These are phyloP conservation scores for Melanophora roralis DNA, from an alignment of 2,888 invertebrate genomes.

Conservation along the genomic window DNA sequence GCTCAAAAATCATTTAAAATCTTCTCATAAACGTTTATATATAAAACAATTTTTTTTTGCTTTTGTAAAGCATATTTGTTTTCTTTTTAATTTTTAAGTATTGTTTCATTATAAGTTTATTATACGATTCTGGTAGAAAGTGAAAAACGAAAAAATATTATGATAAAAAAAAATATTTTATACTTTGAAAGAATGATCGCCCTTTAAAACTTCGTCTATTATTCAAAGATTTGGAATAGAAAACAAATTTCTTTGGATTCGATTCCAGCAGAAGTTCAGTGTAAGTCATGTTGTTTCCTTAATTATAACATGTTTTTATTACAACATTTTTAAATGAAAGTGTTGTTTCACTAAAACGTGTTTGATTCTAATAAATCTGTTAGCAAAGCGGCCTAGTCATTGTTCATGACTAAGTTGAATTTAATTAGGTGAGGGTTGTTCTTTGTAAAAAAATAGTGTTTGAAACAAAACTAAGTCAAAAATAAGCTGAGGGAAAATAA, in stretches of 20 bases:
- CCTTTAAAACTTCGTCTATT: background rate
- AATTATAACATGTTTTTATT: background rate
- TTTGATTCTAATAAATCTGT: background rate
- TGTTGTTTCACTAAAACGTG: constrained; percentile 23
- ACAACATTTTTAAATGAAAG: background rate
- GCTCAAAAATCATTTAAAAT: constrained; percentile 6
- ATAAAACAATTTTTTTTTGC: background rate
- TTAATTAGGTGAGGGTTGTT: too few species aligned
- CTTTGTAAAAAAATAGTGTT: too few species aligned
- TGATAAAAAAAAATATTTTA: too few species aligned
- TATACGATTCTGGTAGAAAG: constrained; percentile 46
- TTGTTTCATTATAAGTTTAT: constrained; percentile 24
- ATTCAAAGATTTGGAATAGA: background rate
- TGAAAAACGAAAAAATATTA: constrained; percentile 34
- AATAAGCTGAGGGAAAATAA: too few species aligned
- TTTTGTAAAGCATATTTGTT: background rate
- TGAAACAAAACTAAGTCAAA: too few species aligned
- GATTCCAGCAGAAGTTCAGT: background rate
- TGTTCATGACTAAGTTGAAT: background rate
- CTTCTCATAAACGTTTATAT: constrained; percentile 5
- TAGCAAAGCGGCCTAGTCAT: background rate
- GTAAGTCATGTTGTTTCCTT: background rate
- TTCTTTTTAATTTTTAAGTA: background rate
- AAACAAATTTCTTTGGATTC: background rate
- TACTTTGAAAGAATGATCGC: too few species aligned